These are phyloP conservation scores for Melanotaenia parkinsoni DNA, from an alignment of 2,797 vertebrate species.

Conservation along the genomic window DNA sequence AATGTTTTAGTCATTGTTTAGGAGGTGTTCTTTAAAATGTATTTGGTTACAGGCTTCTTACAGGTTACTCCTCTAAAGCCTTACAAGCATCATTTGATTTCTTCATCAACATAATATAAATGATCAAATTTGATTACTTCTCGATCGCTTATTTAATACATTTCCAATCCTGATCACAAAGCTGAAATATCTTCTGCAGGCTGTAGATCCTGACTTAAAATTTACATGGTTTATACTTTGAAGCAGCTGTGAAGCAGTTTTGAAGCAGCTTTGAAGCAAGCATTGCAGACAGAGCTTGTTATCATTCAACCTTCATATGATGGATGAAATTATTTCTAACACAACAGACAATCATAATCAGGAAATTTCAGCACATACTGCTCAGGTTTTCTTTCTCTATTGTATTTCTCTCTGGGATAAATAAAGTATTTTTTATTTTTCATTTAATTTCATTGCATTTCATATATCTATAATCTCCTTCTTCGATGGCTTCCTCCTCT, in stretches of 20 bases:
- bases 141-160: neutral
- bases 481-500: constrained; percentile 26
- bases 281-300: neutral
- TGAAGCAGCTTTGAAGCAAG: neutral
- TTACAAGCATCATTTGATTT: no score
- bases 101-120: no score
- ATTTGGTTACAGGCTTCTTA: no score
- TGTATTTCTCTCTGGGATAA: no score
- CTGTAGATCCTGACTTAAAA: neutral
- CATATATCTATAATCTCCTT: neutral
- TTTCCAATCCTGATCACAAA: neutral
- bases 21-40: no score
- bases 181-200: neutral
- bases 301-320: neutral
- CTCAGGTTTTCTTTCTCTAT: neutral
- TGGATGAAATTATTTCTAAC: neutral
- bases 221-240: neutral
- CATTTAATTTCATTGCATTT: no score
- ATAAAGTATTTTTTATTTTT: no score
- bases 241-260: neutral
- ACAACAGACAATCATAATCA: neutral
- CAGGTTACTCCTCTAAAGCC: no score
- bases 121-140: no score
- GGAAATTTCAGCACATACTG: neutral
- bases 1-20: no score